A percentile compares a stretch with the other conserved stretches of the same genome.
These are phyloP conservation scores for Nerophis ophidion DNA, from an alignment of 2,113 vertebrate genomes.

Conservation along the genomic window DNA sequence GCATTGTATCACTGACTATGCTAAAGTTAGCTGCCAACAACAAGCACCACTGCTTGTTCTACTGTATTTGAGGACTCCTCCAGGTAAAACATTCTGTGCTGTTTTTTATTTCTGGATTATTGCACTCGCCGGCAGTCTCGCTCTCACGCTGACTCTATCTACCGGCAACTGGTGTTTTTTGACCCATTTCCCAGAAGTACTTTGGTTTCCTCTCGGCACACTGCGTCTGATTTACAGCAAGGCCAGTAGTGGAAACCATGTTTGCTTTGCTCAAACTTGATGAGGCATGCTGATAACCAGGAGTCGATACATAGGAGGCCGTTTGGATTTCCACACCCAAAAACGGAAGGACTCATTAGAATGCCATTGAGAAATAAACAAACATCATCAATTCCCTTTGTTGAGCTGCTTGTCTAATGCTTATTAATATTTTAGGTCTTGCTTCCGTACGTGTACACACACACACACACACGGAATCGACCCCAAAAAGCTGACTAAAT, in stretches of 20 bases:
- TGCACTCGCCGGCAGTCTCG: neutral
- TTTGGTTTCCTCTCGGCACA: conserved; percentile 5
- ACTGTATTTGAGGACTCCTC: conserved; percentile 5
- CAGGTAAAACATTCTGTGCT: neutral
- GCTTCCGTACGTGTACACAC: neutral
- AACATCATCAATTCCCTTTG: conserved; percentile 37
- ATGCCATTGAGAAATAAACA: conserved; percentile 21
- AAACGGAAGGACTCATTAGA: conserved; percentile 25
- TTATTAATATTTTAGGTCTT: conserved; percentile 26
- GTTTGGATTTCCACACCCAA: conserved; percentile 27
- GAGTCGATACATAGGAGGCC: conserved; percentile 19
- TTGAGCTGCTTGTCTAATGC: conserved; percentile 21
- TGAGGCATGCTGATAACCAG: conserved; percentile 26
- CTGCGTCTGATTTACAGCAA: conserved; percentile 33
- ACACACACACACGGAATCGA: conserved; percentile 6
- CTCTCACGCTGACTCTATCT: conserved; percentile 16
- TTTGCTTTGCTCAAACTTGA: conserved; percentile 32
- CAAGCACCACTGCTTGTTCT: neutral
- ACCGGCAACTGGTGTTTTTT: conserved; percentile 23
- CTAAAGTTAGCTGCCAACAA: too few relatives aligned
- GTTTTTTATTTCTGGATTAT: conserved; percentile 8
- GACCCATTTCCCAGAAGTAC: conserved; percentile 34
- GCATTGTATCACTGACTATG: too few relatives aligned
- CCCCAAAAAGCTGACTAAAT: conserved; percentile 11
- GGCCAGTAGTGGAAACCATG: conserved; percentile 23